A percentile compares a stretch with the other conserved stretches of the same genome.
Evolutionary conservation across 30 jellyfish, hydroid and myxozoan genomes (phyloP).

Genomic region (Aurelia coerulea): DNA sequence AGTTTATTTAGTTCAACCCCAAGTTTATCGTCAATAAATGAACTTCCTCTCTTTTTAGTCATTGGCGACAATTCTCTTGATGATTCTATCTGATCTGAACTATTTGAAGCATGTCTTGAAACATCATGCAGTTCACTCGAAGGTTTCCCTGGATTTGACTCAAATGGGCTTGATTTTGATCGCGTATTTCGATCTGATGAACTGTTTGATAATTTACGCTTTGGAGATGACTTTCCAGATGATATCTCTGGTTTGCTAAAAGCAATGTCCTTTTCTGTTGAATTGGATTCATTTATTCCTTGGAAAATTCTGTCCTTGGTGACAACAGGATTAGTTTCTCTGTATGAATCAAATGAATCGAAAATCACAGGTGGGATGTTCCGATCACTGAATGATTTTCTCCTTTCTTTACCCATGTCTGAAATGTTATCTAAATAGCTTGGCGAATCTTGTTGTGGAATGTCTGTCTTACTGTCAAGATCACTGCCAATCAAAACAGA

Average conservation of each 20-base stretch:
- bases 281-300: background rate
- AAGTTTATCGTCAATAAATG: slow-evolving; percentile 2
- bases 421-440: background rate
- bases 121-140: too few relatives aligned
- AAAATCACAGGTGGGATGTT: background rate
- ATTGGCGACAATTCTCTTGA: background rate
- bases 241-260: background rate
- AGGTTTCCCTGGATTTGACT: too few relatives aligned
- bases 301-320: background rate
- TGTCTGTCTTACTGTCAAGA: too few relatives aligned
- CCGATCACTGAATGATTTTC: slow-evolving; percentile 42
- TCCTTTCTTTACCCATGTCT: slow-evolving; percentile 37
- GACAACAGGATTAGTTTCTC: background rate
- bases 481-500: too few relatives aligned
- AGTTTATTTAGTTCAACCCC: slow-evolving; percentile 11
- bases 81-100: too few relatives aligned
- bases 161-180: background rate
- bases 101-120: too few relatives aligned
- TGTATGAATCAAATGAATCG: background rate
- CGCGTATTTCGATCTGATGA: background rate
- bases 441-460: too few relatives aligned
- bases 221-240: background rate
- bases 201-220: background rate
- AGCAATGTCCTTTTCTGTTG: background rate
- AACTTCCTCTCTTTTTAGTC: background rate